These are phyloP conservation scores for Diplolepis rosae DNA, from an alignment of 2,888 invertebrate species.

Conservation along the genomic window DNA sequence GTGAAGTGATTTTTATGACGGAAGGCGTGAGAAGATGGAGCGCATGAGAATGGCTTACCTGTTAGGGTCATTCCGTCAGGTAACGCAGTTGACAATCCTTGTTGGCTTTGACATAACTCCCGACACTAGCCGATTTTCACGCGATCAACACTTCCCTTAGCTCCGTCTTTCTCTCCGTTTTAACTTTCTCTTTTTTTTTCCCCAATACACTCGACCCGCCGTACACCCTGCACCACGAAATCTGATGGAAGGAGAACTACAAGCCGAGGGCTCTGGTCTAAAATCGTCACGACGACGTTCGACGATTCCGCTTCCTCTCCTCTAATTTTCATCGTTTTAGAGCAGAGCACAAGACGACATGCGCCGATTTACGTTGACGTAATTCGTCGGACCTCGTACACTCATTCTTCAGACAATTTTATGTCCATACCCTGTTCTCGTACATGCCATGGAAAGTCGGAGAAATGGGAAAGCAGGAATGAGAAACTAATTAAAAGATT, in stretches of 20 bases:
- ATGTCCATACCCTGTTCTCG: not conserved
- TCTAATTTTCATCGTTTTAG: constrained; percentile 56
- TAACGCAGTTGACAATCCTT: constrained; percentile 55
- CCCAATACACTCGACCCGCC: constrained; percentile 35
- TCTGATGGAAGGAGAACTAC: constrained; percentile 63
- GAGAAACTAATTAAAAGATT: constrained; percentile 23
- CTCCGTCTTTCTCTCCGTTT: constrained; percentile 24
- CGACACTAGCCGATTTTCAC: constrained; percentile 35
- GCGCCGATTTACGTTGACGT: constrained; percentile 56
- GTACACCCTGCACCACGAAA: constrained; percentile 63
- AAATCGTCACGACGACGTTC: constrained; percentile 64
- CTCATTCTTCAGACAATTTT: constrained; percentile 10
- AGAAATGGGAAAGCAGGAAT: constrained; percentile 24
- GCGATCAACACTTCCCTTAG: constrained; percentile 35
- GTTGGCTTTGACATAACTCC: constrained; percentile 64
- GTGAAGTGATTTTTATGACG: constrained; percentile 32
- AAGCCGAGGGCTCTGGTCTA: constrained; percentile 67
- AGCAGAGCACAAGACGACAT: constrained; percentile 55
- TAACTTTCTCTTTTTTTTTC: constrained; percentile 25
- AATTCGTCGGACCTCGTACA: constrained; percentile 41
- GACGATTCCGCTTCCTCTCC: constrained; percentile 43
- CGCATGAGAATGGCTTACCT: constrained; percentile 57
- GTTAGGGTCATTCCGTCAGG: constrained; percentile 69
- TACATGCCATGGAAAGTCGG: not conserved
- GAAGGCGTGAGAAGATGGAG: constrained; percentile 23